Evolutionary conservation across 2,888 invertebrate genomes (phyloP).

Genomic region (Machimus rusticus): DNA sequence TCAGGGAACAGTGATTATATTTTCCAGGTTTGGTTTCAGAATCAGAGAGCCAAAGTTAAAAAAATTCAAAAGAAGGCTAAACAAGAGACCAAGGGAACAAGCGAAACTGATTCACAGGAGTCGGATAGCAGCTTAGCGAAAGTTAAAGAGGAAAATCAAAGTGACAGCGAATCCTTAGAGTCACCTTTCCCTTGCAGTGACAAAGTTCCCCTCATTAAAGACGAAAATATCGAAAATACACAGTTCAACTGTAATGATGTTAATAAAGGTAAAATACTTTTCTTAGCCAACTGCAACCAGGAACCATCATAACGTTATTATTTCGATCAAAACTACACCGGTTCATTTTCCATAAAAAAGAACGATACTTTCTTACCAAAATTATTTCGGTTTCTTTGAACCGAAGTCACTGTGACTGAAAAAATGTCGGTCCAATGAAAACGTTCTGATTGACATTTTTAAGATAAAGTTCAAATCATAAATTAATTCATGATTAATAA

Average conservation of each 20-base stretch:
- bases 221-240: slow-evolving; percentile 58
- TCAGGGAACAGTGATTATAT: not conserved
- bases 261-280: slow-evolving; percentile 57
- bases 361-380: no score
- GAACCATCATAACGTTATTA: no score
- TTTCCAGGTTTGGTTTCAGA: slow-evolving; percentile 71
- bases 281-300: not conserved
- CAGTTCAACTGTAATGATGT: slow-evolving; percentile 60
- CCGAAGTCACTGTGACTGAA: no score
- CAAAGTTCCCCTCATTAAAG: slow-evolving; percentile 58
- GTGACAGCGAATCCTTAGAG: slow-evolving; percentile 64
- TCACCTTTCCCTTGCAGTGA: slow-evolving; percentile 56
- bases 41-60: slow-evolving; percentile 72
- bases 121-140: slow-evolving; percentile 66
- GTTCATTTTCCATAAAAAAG: no score
- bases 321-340: no score
- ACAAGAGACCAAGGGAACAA: slow-evolving; percentile 65
- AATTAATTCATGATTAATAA: no score
- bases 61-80: slow-evolving; percentile 73
- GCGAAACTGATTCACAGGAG: slow-evolving; percentile 64
- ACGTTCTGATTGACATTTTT: no score
- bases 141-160: slow-evolving; percentile 70
- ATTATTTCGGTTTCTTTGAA: no score
- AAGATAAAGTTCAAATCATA: no score
- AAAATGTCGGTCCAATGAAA: no score